phyloP scores from a whole-genome alignment of 1,140 invertebrate genomes.

The Thaumetopoea pityocampa region DNA sequence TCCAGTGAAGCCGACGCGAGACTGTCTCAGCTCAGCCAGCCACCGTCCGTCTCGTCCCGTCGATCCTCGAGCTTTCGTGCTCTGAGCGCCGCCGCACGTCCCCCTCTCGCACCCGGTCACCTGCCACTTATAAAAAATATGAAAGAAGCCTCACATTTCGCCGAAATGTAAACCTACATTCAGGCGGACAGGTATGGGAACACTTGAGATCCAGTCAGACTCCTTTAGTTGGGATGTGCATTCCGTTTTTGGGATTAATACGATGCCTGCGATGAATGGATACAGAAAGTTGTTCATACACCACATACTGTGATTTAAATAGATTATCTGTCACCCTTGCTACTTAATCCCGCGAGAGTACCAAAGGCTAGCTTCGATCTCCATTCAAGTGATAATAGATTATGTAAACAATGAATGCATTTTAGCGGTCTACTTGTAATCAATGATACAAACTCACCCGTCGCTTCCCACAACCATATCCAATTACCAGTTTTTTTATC shows the following conservation, averaged over 20 bases:
- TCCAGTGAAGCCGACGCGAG: conserved; percentile 47
- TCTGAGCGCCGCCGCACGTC: conserved; percentile 37
- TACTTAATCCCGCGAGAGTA: conserved; percentile 43
- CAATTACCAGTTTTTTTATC: conserved; percentile 50
- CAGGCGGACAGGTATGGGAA: conserved; percentile 44
- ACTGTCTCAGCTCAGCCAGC: conserved; percentile 46
- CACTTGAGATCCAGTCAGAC: conserved; percentile 22
- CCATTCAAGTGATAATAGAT: conserved; percentile 37
- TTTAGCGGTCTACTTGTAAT: conserved; percentile 51
- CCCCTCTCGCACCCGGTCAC: conserved; percentile 57
- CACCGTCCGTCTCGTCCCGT: no score
- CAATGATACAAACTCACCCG: conserved; percentile 39
- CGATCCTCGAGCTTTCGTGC: conserved; percentile 43
- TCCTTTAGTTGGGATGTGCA: conserved; percentile 1
- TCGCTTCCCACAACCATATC: conserved; percentile 34
- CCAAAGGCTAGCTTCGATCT: conserved; percentile 10
- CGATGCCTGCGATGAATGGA: conserved; percentile 1
- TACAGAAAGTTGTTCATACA: conserved; percentile 33
- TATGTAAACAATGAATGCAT: conserved; percentile 45
- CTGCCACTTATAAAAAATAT: conserved; percentile 62
- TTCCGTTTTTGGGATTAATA: neutral
- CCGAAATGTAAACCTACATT: conserved; percentile 56
- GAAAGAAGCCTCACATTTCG: conserved; percentile 59
- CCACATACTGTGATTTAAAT: conserved; percentile 47
- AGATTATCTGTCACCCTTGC: conserved; percentile 54